These are phyloP conservation scores for Aphodius granarius DNA, from an alignment of 2,888 invertebrate genomes.

Conservation along the genomic window DNA sequence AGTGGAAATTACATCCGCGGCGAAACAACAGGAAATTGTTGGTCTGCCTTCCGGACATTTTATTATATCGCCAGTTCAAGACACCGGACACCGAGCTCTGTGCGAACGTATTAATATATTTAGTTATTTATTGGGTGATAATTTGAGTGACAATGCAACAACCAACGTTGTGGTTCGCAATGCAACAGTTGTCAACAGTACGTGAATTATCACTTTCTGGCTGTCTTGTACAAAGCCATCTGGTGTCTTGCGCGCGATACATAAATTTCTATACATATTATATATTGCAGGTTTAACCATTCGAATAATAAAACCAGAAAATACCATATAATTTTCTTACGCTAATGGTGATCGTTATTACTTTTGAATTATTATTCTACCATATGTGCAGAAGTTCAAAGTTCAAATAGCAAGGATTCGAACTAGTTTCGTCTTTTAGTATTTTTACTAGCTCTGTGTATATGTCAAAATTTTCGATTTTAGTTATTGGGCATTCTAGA, in stretches of 20 bases:
- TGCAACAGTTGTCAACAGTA: background rate
- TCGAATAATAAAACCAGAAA: background rate
- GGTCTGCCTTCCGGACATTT: background rate
- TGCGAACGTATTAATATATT: conserved; percentile 4
- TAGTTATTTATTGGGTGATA: conserved; percentile 13
- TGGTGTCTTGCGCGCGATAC: background rate
- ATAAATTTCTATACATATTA: background rate
- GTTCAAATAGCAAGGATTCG: too few relatives aligned
- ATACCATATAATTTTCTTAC: background rate
- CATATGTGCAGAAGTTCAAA: too few relatives aligned
- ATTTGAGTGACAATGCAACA: conserved; percentile 1
- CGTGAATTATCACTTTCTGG: background rate
- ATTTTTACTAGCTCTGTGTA: too few relatives aligned
- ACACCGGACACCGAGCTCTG: background rate
- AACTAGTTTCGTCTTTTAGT: too few relatives aligned
- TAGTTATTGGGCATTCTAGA: too few relatives aligned
- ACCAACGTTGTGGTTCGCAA: background rate
- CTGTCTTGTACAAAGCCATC: background rate
- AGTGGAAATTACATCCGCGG: background rate
- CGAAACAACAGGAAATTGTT: conserved; percentile 7
- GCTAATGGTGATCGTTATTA: too few relatives aligned
- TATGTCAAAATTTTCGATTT: too few relatives aligned
- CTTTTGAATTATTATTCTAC: too few relatives aligned
- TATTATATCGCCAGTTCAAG: background rate
- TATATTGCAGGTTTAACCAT: background rate